Evolutionary conservation across 2,113 vertebrate genomes (phyloP).

Genomic region (Scalopus aquaticus): DNA sequence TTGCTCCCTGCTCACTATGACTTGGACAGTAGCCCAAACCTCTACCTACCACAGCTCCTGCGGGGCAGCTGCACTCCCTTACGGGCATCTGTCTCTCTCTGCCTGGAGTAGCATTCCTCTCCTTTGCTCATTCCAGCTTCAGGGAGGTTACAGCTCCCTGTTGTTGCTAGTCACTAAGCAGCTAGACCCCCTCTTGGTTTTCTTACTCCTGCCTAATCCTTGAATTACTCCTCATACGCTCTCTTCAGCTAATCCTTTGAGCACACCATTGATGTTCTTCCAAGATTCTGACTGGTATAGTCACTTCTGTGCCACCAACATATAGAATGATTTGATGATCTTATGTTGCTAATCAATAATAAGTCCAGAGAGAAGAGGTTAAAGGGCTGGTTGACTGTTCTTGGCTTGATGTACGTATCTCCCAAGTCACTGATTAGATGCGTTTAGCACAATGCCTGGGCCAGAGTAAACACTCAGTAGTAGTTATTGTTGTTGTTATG

Average conservation of each 20-base stretch:
- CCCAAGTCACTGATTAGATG: neutral
- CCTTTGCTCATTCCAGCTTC: neutral
- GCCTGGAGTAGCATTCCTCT: neutral
- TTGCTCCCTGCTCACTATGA: neutral
- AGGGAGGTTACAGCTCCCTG: neutral
- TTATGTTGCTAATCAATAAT: neutral
- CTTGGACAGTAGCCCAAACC: neutral
- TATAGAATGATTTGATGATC: neutral
- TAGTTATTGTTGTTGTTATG: neutral
- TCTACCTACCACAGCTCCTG: fast-evolving
- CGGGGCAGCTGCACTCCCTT: neutral
- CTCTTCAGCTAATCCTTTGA: neutral
- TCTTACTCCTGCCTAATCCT: neutral
- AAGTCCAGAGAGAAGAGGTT: neutral
- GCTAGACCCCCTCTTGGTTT: neutral
- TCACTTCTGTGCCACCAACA: neutral
- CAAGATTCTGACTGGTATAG: neutral
- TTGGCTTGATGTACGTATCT: neutral
- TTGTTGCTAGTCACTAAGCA: neutral
- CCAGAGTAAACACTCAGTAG: neutral
- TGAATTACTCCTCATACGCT: neutral
- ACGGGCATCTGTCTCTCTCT: too few relatives aligned
- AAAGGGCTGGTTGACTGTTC: neutral
- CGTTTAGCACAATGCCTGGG: neutral
- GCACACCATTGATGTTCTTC: neutral